Base-by-base conservation (phyloP, 2,888 invertebrate species). In the Apodemia mormo region DNA sequence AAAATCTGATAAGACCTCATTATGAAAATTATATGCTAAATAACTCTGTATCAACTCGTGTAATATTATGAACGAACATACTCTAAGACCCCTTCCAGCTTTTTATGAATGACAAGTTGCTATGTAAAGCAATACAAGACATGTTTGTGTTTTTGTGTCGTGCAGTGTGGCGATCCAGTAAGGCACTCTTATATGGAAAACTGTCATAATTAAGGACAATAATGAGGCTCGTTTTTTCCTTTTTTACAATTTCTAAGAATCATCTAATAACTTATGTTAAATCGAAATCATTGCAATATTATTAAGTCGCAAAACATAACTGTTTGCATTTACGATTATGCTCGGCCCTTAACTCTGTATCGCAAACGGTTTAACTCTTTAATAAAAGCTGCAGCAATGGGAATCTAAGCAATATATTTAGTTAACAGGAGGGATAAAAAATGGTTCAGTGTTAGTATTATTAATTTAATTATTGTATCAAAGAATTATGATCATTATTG, bases 201-300 rank as follows among this genome's bases (percentile, higher is more conserved):
- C 92, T 92, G 91, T 92, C 90, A 92, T 92, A 92, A 93, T 93
- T 92, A 92, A 92, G 87, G 83, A 85, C 87, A 87, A 88, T 90
- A 90, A 91, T 88, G 91, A 87, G 85, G 74, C 80, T 84, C 80
- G 78, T 79, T 83, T 83, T 85, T 86, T 85, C 79, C 81, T 89
- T 88, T 52, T 89, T 88, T 90, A 80, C 81, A 76, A 80, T 79
- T 87, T 83, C 86, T 74, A 77, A 82, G 87, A 89, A 88, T 84
- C 82, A 82, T 90, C 88, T 58, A 58, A 90, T 92, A 90, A 88
- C 85, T 88, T 89, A 86, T 86, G 87, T 87, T 84, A 86, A 84
- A 76, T 74, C 76, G 74, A 76, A 71, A 61, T 66, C 61, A 70
- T 70, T 58, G 64, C 9, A 37, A 61, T 12, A 30, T 61, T 61